These are phyloP conservation scores for Drosophila ficusphila DNA, from an alignment of 1,140 invertebrate genomes.

Conservation along the genomic window DNA sequence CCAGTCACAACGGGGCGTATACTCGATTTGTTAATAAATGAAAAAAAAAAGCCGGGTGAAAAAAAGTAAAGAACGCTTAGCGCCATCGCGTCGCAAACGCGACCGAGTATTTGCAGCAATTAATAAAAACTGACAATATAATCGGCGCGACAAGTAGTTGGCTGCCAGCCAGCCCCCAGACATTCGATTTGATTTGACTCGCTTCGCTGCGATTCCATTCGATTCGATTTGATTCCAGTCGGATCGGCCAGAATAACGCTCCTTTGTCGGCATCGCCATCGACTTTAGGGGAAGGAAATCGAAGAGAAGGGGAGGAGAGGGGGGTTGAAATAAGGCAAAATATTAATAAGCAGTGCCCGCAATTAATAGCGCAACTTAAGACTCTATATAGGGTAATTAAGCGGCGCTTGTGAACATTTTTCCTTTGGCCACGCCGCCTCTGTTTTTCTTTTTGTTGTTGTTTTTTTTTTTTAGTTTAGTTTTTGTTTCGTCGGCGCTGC, in stretches of 20 bases:
- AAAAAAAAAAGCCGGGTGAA: neutral
- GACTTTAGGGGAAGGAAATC: neutral
- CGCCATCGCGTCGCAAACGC: slow-evolving; percentile 55
- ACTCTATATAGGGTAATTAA: slow-evolving; percentile 83
- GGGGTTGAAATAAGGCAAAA: slow-evolving; percentile 59
- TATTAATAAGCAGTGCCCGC: slow-evolving; percentile 82
- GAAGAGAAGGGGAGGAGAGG: neutral
- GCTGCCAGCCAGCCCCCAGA: slow-evolving; percentile 76
- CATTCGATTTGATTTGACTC: slow-evolving; percentile 19
- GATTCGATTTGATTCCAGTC: neutral
- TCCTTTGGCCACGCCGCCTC: slow-evolving; percentile 69
- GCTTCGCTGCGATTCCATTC: too few species aligned
- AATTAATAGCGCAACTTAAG: slow-evolving; percentile 83
- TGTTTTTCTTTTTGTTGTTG: slow-evolving; percentile 17
- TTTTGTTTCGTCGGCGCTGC: slow-evolving; percentile 38
- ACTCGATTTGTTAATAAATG: slow-evolving; percentile 62
- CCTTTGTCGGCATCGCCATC: slow-evolving; percentile 72
- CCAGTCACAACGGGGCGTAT: slow-evolving; percentile 73
- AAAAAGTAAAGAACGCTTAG: slow-evolving; percentile 54
- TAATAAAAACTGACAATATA: slow-evolving; percentile 83
- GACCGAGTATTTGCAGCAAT: slow-evolving; percentile 76
- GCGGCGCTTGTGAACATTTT: slow-evolving; percentile 82
- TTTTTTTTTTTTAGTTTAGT: neutral
- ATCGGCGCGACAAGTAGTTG: slow-evolving; percentile 80
- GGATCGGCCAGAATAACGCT: slow-evolving; percentile 3